A percentile compares a stretch with the other conserved stretches of the same genome.
These are phyloP conservation scores for Rhopalosiphum nymphaeae DNA, from an alignment of 2,888 invertebrate genomes.

Conservation along the genomic window DNA sequence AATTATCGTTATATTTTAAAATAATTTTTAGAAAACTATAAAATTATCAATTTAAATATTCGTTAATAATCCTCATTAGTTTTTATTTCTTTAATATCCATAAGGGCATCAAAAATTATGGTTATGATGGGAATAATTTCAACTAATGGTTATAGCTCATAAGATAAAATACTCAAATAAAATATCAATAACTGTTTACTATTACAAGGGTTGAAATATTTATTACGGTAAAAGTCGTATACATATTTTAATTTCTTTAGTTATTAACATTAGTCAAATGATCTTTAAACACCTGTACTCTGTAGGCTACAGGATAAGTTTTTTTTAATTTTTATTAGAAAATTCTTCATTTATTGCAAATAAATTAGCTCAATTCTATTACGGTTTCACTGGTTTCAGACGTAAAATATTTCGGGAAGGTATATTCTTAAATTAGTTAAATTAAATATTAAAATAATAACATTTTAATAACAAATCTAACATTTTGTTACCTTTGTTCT, in stretches of 20 bases:
- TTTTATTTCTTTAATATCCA: not conserved
- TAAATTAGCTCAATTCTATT: not conserved
- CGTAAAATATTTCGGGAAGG: not conserved
- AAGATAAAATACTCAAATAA: not conserved
- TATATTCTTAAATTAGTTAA: not conserved
- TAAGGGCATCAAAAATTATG: not conserved
- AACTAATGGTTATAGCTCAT: not conserved
- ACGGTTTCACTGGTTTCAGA: not conserved
- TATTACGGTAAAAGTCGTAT: not conserved
- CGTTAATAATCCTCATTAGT: not conserved
- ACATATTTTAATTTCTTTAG: not conserved
- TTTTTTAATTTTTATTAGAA: not conserved
- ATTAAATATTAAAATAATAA: not conserved
- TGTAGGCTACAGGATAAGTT: not conserved
- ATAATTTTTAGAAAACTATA: not conserved
- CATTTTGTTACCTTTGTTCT: not conserved
- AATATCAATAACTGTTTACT: not conserved
- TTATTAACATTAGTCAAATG: not conserved
- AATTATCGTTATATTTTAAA: not conserved
- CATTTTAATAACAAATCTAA: not conserved
- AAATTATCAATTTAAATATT: not conserved
- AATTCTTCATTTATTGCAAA: not conserved
- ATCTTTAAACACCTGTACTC: not conserved
- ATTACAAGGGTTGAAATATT: not conserved
- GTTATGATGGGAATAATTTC: not conserved